A percentile compares a stretch with the other conserved stretches of the same genome.
phyloP scores from a whole-genome alignment of 2,888 invertebrate genomes.

The Morinoia aosen region DNA sequence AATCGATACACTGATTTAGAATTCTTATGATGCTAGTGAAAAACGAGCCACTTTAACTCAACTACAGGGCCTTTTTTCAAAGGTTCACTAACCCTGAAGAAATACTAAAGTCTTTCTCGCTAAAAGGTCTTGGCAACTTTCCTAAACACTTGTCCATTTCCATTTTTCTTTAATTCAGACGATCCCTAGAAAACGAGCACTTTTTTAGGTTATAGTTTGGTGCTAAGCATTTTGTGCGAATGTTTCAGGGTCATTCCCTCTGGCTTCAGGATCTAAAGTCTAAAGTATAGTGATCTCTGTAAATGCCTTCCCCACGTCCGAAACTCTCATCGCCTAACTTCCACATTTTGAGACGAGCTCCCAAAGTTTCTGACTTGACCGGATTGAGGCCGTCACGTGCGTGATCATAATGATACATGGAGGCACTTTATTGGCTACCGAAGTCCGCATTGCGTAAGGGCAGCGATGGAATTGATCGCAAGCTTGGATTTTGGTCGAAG shows the following conservation, averaged over 20 bases:
- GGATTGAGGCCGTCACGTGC: neutral
- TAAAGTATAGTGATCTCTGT: neutral
- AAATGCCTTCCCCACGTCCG: neutral
- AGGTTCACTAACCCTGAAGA: neutral
- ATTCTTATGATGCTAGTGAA: neutral
- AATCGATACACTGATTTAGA: neutral
- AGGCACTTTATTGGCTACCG: neutral
- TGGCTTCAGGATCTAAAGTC: neutral
- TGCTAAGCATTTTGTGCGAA: neutral
- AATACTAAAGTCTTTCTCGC: neutral
- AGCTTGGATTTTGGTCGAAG: neutral
- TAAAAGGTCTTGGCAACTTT: neutral
- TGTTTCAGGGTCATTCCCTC: neutral
- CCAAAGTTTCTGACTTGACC: neutral
- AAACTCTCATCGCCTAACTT: neutral
- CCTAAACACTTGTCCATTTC: neutral
- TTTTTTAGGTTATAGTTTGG: neutral
- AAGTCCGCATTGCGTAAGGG: neutral
- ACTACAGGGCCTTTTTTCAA: neutral
- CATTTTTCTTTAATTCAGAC: neutral
- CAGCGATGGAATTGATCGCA: neutral
- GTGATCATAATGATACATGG: slow-evolving; percentile 1
- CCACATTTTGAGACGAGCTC: neutral
- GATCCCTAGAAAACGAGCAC: neutral
- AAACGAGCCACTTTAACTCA: neutral